Base-by-base conservation (phyloP, 2,113 vertebrate species). In the Varanus salvator region DNA sequence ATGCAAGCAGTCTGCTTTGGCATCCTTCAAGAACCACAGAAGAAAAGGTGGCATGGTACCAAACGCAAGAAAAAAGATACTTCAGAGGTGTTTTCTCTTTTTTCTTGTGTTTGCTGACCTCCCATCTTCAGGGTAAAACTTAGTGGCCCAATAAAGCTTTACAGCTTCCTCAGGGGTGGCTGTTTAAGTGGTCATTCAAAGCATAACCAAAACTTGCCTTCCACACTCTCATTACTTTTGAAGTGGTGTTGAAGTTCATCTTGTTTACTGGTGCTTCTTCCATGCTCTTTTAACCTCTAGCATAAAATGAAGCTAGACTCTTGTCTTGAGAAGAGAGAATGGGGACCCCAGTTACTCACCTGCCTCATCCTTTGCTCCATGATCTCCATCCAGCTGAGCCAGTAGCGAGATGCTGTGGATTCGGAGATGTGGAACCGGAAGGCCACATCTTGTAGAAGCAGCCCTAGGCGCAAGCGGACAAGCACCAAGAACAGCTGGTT, bases 371-470 rank as follows among this genome's bases (percentile, higher is more conserved):
- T 57, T 50, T 8, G 83, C 60, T 94, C 89, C 87, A 96, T 84
- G n/a, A 95, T 76, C 60, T 93, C 91, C 8, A 87, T 93, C 94
- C 93, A 95, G 92, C 89, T 88, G 2, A 92, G 76, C 94, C 94
- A 95, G 80, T 95, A 90, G 3, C 95, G 91, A 17, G 93, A 95
- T 17, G 90, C 95, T 7, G 95, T 95, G 84, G 93, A 92, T 88
- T 95, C 92, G 0, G 93, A 92, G 38, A 95, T 90, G 12, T 80
- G 76, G 84, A 96, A 95, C 31, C 94, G 90, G 85, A 95, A 96
- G 76, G 94, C 91, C 52, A 95, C 85, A 66, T 96, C 95, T 66
- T 95, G 93, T 9, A 94, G 90, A 57, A 96, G 90, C 48, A 95
- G 92, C 3, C 95, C 94, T 38, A 96, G 90, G 6, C 94, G 92